Percentiles rank a stretch among this genome's conserved stretches.
These are phyloP conservation scores for Scyliorhinus canicula DNA, from an alignment of 2,797 vertebrate species.

Conservation along the genomic window DNA sequence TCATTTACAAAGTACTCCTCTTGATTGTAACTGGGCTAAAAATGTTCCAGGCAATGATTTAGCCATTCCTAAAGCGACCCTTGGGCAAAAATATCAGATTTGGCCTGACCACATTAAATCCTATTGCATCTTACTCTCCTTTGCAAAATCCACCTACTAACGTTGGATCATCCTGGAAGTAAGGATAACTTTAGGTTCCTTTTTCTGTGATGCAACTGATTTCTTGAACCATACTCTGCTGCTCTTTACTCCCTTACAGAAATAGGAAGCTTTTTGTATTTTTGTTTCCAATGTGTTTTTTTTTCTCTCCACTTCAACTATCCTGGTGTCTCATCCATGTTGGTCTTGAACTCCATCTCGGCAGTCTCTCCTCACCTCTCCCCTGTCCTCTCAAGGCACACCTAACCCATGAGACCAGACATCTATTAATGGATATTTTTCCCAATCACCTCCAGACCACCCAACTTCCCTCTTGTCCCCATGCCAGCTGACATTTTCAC, in stretches of 20 bases:
- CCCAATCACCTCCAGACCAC: neutral
- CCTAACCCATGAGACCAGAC: neutral
- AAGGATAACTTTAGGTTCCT: neutral
- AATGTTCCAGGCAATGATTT: neutral
- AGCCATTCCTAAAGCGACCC: neutral
- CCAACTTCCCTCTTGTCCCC: neutral
- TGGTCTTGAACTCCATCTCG: neutral
- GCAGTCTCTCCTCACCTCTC: neutral
- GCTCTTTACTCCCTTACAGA: neutral
- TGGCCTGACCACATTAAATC: neutral
- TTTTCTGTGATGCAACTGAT: neutral
- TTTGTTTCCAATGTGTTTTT: neutral
- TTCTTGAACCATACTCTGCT: neutral
- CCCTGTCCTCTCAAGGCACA: neutral
- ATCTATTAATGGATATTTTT: neutral
- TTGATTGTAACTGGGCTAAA: neutral
- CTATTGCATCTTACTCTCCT: neutral
- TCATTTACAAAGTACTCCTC: neutral
- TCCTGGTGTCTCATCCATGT: neutral
- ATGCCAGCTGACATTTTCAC: neutral
- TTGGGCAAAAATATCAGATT: neutral
- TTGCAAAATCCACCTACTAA: neutral
- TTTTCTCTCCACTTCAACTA: neutral
- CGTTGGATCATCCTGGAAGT: neutral
- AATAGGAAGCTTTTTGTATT: neutral